Conservation (phyloP, 2,113 vertebrate species). For the Corvus cornix region DNA sequence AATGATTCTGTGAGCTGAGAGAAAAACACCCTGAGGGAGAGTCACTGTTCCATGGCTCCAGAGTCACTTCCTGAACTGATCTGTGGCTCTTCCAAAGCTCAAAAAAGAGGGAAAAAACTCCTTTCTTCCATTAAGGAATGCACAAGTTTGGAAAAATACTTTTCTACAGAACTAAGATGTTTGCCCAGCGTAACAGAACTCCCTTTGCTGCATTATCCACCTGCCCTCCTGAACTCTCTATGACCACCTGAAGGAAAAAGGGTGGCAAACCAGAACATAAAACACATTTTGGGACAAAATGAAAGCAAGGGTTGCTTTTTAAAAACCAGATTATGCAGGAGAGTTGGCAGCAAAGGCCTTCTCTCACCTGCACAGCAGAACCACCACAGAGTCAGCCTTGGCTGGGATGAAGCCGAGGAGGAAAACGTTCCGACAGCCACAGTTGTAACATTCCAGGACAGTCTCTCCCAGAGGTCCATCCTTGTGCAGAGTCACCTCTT, state of each 20-base stretch:
- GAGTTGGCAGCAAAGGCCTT: not conserved
- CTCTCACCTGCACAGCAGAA: slow-evolving; percentile 92
- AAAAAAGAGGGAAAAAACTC: not conserved
- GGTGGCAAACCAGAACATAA: not conserved
- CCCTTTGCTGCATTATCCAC: not conserved
- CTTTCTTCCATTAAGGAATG: not conserved
- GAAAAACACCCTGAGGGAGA: not conserved
- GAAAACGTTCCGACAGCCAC: slow-evolving; percentile 96
- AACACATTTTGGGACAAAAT: fast-evolving
- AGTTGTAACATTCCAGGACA: slow-evolving; percentile 97
- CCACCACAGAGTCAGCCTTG: slow-evolving; percentile 96
- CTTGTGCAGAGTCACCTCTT: slow-evolving; percentile 98
- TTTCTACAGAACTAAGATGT: not conserved
- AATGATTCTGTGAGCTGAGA: not conserved
- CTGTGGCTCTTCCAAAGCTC: not conserved
- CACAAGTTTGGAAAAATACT: not conserved
- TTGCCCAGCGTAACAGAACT: fast-evolving
- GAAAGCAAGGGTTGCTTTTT: not conserved
- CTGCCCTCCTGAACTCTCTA: fast-evolving
- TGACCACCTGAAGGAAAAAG: fast-evolving
- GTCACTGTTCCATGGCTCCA: not conserved
- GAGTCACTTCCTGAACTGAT: not conserved
- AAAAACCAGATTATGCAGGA: not conserved
- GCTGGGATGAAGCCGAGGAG: slow-evolving; percentile 98
- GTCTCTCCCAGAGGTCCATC: slow-evolving; percentile 96